phyloP scores from a whole-genome alignment of 1,140 invertebrate genomes.

The Drosophila baimaii region DNA sequence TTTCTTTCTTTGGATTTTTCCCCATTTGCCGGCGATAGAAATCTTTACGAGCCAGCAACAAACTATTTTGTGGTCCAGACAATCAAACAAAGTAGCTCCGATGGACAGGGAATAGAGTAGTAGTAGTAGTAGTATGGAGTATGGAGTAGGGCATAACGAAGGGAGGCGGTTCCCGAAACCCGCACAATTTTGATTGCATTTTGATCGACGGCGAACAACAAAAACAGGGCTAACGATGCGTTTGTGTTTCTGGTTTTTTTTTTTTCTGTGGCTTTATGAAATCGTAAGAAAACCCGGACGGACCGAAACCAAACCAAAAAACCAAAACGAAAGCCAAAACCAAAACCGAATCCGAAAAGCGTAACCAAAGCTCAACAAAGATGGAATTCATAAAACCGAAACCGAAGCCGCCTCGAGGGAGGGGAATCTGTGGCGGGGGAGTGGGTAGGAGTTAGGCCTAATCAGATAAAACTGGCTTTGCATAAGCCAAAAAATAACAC shows the following conservation, averaged over 20 bases:
- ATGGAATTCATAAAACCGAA: constrained; percentile 66
- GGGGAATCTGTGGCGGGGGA: constrained; percentile 7
- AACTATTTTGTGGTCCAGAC: constrained; percentile 68
- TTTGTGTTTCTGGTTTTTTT: constrained; percentile 39
- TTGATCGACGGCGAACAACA: constrained; percentile 73
- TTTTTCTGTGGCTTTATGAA: constrained; percentile 59
- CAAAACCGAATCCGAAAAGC: constrained; percentile 48
- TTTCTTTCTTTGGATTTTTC: constrained; percentile 6
- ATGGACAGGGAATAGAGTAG: constrained; percentile 44
- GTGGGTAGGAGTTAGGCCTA: constrained; percentile 27
- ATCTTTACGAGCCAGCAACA: constrained; percentile 69
- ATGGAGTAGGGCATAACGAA: neutral
- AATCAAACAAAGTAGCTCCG: constrained; percentile 61
- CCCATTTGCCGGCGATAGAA: constrained; percentile 41
- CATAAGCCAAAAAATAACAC: constrained; percentile 48
- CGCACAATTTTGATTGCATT: constrained; percentile 80
- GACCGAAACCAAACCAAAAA: constrained; percentile 34
- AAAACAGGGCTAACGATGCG: constrained; percentile 68
- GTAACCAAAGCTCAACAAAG: constrained; percentile 62
- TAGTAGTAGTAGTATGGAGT: too few species aligned
- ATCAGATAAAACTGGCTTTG: constrained; percentile 59
- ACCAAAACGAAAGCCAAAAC: constrained; percentile 38
- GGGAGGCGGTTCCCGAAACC: constrained; percentile 30
- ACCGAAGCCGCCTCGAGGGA: constrained; percentile 44
- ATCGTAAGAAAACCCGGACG: constrained; percentile 49